Conservation (phyloP, 1,140 invertebrate genomes). For the Drosophila pectinifera region DNA sequence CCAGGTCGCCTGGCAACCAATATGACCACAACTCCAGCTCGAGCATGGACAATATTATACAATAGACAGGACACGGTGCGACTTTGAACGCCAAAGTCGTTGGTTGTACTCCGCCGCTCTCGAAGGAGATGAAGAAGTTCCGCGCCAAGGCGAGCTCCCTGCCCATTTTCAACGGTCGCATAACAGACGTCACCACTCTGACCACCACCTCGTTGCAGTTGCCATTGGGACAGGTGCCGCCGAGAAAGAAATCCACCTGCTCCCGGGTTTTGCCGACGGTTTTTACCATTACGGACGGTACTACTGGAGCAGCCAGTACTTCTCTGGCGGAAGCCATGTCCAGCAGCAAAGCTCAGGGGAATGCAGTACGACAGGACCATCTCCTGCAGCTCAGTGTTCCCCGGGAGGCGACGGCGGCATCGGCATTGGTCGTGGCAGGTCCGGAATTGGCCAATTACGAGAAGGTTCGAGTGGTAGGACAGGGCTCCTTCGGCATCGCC, state of each 20-base stretch:
- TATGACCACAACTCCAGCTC: slow-evolving; percentile 66
- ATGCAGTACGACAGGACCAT: slow-evolving; percentile 10
- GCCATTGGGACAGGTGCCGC: slow-evolving; percentile 30
- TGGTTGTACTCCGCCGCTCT: slow-evolving; percentile 19
- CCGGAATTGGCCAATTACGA: slow-evolving; percentile 78
- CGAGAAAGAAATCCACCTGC: slow-evolving; percentile 12
- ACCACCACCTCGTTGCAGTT: slow-evolving; percentile 66
- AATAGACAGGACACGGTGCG: slow-evolving; percentile 36
- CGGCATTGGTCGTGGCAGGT: slow-evolving; percentile 47
- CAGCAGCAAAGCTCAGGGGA: slow-evolving; percentile 27
- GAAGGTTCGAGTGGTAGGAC: slow-evolving; percentile 76
- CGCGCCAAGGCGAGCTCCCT: slow-evolving; percentile 75
- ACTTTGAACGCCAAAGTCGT: slow-evolving; percentile 1
- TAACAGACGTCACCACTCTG: slow-evolving; percentile 72
- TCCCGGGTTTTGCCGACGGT: slow-evolving; percentile 52
- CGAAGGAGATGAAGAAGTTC: slow-evolving; percentile 69
- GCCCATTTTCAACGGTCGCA: slow-evolving; percentile 79
- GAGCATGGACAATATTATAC: slow-evolving; percentile 25
- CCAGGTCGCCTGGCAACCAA: slow-evolving; percentile 61
- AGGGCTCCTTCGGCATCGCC: slow-evolving; percentile 91
- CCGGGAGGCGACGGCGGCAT: slow-evolving; percentile 28
- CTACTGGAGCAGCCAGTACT: slow-evolving; percentile 54
- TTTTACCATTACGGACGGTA: slow-evolving; percentile 73
- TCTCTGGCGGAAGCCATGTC: slow-evolving; percentile 68
- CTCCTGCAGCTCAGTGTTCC: slow-evolving; percentile 59